These are phyloP conservation scores for Lethrus apterus DNA, from an alignment of 1,140 invertebrate genomes.

Conservation along the genomic window DNA sequence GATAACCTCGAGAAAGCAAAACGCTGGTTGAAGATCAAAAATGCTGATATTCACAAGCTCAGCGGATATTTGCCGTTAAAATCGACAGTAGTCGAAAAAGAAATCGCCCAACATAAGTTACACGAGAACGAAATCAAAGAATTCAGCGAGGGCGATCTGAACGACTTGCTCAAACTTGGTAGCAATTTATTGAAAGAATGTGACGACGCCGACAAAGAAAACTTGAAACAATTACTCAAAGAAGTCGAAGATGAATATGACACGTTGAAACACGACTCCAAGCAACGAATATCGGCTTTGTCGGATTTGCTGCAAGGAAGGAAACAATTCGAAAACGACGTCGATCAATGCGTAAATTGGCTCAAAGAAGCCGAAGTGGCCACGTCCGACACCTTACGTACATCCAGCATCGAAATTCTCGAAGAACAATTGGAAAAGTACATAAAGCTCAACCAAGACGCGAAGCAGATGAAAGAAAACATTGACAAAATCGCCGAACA, in stretches of 20 bases:
- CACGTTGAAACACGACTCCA: slow-evolving; percentile 59
- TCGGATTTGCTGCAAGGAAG: slow-evolving; percentile 66
- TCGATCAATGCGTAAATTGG: slow-evolving; percentile 76
- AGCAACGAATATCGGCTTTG: slow-evolving; percentile 64
- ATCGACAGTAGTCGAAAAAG: slow-evolving; percentile 66
- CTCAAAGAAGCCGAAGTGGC: slow-evolving; percentile 80
- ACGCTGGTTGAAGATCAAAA: slow-evolving; percentile 70
- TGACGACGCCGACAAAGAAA: slow-evolving; percentile 58
- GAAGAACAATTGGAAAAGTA: slow-evolving; percentile 82
- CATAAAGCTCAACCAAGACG: slow-evolving; percentile 68
- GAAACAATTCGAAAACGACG: slow-evolving; percentile 70
- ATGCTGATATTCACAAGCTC: slow-evolving; percentile 66
- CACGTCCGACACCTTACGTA: slow-evolving; percentile 67
- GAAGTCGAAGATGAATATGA: slow-evolving; percentile 62
- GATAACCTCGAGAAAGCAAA: slow-evolving; percentile 67
- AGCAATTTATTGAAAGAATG: slow-evolving; percentile 73
- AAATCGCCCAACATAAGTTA: slow-evolving; percentile 64
- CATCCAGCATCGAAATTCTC: slow-evolving; percentile 68
- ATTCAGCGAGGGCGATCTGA: slow-evolving; percentile 68
- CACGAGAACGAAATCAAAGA: slow-evolving; percentile 68
- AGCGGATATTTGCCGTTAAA: slow-evolving; percentile 67
- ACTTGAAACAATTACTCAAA: slow-evolving; percentile 58
- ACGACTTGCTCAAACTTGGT: slow-evolving; percentile 67
- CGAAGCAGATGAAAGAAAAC: slow-evolving; percentile 58
- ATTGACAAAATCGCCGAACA: slow-evolving; percentile 69